A percentile compares a stretch with the other conserved stretches of the same genome.
Evolutionary conservation across 2,888 invertebrate species (phyloP).

Genomic region (Dolomedes plantarius): DNA sequence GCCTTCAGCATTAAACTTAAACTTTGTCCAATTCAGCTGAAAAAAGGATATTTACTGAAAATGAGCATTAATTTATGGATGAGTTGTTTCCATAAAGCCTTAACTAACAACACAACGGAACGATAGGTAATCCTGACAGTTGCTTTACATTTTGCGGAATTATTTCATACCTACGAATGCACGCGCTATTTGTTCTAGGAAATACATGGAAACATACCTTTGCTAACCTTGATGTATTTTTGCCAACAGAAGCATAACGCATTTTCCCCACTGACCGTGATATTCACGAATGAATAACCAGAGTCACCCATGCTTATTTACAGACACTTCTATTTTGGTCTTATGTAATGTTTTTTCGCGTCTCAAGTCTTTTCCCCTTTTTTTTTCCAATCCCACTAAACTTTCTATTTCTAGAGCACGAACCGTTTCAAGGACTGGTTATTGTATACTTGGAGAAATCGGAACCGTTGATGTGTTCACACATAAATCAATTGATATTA

Average conservation of each 20-base stretch:
- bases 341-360: constrained; percentile 19
- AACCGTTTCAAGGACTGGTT: neutral
- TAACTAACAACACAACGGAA: neutral
- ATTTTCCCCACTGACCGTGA: constrained; percentile 63
- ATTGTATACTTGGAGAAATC: neutral
- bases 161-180: constrained; percentile 23
- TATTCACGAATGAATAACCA: constrained; percentile 60
- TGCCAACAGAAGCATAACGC: constrained; percentile 63
- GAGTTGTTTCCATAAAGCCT: constrained; percentile 5
- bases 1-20: too few relatives aligned
- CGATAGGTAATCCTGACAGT: neutral
- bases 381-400: neutral
- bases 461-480: neutral
- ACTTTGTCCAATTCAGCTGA: too few relatives aligned
- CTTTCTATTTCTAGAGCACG: constrained; percentile 8
- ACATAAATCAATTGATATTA: too few relatives aligned
- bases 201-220: constrained; percentile 25
- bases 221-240: constrained; percentile 63
- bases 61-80: constrained; percentile 2
- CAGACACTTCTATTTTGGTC: neutral
- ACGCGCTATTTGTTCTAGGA: constrained; percentile 53
- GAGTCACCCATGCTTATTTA: constrained; percentile 10
- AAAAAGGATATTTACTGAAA: neutral
- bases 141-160: constrained; percentile 19
- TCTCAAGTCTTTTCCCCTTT: neutral